Percentiles rank a stretch among this genome's conserved stretches.
phyloP scores from a whole-genome alignment of 2,888 invertebrate species.

The Microchrysa polita region DNA sequence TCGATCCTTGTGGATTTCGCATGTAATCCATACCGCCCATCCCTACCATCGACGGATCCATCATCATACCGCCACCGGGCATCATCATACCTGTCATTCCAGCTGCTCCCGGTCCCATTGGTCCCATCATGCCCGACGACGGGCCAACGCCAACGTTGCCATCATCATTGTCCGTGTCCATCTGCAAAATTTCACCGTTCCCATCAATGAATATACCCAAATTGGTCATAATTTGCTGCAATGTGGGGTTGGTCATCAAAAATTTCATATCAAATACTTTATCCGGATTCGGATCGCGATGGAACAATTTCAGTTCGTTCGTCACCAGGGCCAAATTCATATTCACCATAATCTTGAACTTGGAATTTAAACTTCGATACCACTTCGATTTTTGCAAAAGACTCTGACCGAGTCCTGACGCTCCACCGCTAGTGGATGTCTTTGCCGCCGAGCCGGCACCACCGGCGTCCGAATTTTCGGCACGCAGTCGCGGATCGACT shows the following conservation, averaged over 20 bases:
- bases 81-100: neutral
- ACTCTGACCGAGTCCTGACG: slow-evolving; percentile 56
- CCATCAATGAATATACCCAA: slow-evolving; percentile 70
- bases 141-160: neutral
- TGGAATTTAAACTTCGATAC: slow-evolving; percentile 77
- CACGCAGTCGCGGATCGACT: slow-evolving; percentile 61
- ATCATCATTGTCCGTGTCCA: slow-evolving; percentile 55
- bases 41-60: neutral
- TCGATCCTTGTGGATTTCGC: slow-evolving; percentile 44
- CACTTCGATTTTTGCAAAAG: slow-evolving; percentile 74
- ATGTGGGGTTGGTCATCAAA: slow-evolving; percentile 66
- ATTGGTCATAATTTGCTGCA: slow-evolving; percentile 71
- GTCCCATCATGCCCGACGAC: slow-evolving; percentile 25
- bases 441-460: slow-evolving; percentile 48
- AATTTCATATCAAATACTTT: slow-evolving; percentile 68
- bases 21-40: slow-evolving; percentile 26
- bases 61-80: slow-evolving; percentile 21
- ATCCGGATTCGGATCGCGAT: slow-evolving; percentile 68
- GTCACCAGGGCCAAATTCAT: slow-evolving; percentile 73
- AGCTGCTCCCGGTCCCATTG: slow-evolving; percentile 24
- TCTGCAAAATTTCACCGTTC: slow-evolving; percentile 67
- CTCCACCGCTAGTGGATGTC: neutral
- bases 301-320: slow-evolving; percentile 70
- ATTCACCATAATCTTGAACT: slow-evolving; percentile 76
- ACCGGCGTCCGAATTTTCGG: slow-evolving; percentile 53